A percentile compares a stretch with the other conserved stretches of the same genome.
Conservation (phyloP, 2,113 vertebrate species). For the Channa argus region DNA sequence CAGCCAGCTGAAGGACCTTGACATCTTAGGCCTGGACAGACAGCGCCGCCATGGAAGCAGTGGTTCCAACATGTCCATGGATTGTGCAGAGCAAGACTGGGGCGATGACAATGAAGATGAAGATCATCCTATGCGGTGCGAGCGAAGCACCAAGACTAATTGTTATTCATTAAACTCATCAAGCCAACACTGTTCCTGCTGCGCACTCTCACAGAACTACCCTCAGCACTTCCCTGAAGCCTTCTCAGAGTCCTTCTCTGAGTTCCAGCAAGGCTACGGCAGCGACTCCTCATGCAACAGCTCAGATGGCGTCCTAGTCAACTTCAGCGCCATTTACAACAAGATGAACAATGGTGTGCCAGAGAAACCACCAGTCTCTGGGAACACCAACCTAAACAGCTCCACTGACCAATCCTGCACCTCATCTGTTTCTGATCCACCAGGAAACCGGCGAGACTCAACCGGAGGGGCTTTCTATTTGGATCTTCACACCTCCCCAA, state of each 20-base stretch:
- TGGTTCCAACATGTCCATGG: constrained; percentile 89
- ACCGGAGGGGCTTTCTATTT: constrained; percentile 89
- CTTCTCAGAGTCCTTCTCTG: constrained; percentile 81
- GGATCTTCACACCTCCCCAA: constrained; percentile 93
- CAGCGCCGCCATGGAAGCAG: constrained; percentile 85
- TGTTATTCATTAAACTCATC: constrained; percentile 83
- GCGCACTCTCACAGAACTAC: constrained; percentile 85
- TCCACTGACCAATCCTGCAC: constrained; percentile 86
- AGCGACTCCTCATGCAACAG: constrained; percentile 98
- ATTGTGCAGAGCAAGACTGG: constrained; percentile 91
- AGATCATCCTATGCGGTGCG: constrained; percentile 81
- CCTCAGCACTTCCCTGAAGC: constrained; percentile 77
- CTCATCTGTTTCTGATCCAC: constrained; percentile 86
- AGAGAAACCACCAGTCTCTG: constrained; percentile 74
- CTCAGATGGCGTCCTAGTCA: constrained; percentile 94
- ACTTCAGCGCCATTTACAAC: constrained; percentile 95
- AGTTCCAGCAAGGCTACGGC: constrained; percentile 89
- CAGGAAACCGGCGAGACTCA: constrained; percentile 13
- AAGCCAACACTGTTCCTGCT: constrained; percentile 84
- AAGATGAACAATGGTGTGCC: constrained; percentile 88
- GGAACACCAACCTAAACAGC: constrained; percentile 88
- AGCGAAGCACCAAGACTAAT: constrained; percentile 74
- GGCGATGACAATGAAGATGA: constrained; percentile 84
- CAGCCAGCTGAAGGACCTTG: constrained; percentile 78
- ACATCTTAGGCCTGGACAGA: constrained; percentile 84